Evolutionary conservation across 2,888 invertebrate species (phyloP).

Genomic region (Tinea semifulvella): DNA sequence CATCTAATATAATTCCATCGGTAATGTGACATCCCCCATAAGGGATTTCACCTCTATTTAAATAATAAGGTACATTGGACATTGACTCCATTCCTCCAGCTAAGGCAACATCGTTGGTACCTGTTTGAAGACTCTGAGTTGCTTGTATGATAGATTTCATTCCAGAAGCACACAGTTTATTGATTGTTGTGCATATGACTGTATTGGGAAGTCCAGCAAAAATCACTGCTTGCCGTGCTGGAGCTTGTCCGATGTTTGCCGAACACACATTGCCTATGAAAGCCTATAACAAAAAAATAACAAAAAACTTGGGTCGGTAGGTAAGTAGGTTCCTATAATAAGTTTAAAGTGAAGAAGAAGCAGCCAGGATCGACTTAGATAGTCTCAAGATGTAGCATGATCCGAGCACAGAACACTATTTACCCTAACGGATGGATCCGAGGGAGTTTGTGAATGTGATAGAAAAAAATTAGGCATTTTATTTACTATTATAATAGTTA

Average conservation of each 20-base stretch:
- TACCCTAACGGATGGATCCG: too few species aligned
- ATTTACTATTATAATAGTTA: too few species aligned
- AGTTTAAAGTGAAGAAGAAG: too few species aligned
- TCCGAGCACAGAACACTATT: too few species aligned
- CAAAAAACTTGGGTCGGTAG: too few species aligned
- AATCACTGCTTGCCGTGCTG: conserved; percentile 93
- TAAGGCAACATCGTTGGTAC: conserved; percentile 87
- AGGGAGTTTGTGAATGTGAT: too few species aligned
- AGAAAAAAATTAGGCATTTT: too few species aligned
- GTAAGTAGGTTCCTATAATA: too few species aligned
- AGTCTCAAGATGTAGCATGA: too few species aligned
- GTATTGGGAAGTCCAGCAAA: conserved; percentile 92
- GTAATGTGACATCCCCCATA: conserved; percentile 89
- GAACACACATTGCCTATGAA: conserved; percentile 85
- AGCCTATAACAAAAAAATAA: conserved; percentile 42
- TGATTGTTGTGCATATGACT: conserved; percentile 92
- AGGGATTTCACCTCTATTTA: conserved; percentile 87
- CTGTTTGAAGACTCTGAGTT: conserved; percentile 89
- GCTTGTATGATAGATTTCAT: conserved; percentile 97
- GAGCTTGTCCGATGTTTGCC: conserved; percentile 90
- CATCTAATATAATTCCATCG: conserved; percentile 97
- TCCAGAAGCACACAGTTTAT: conserved; percentile 98
- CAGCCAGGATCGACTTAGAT: too few species aligned
- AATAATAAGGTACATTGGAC: conserved; percentile 98
- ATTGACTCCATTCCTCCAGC: conserved; percentile 99